Percentiles rank a stretch among this genome's conserved stretches.
Evolutionary conservation across 2,888 invertebrate species (phyloP).

Genomic region (Ischnura elegans): DNA sequence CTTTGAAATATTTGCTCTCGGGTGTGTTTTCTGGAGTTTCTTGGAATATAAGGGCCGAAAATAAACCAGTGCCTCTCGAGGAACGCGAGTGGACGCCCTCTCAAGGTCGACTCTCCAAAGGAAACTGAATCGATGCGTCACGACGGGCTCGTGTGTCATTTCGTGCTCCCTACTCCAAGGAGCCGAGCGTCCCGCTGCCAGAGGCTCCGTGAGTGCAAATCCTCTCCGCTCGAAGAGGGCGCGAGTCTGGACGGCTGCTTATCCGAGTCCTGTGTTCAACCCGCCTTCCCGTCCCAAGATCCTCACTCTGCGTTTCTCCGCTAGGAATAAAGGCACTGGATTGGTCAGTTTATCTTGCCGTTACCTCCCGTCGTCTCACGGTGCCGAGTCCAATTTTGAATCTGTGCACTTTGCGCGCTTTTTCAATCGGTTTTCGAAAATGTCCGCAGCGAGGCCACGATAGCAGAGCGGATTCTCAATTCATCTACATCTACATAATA

Average conservation of each 20-base stretch:
- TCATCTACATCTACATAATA: no score
- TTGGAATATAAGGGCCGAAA: neutral
- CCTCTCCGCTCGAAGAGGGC: neutral
- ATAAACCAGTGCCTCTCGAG: neutral
- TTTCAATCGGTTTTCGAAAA: no score
- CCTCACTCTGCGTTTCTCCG: neutral
- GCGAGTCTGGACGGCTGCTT: no score
- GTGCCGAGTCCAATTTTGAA: neutral
- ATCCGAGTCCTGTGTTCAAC: no score
- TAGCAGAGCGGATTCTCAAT: no score
- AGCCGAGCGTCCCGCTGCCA: neutral
- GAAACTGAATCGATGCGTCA: slow-evolving; percentile 1
- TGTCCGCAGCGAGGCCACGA: no score
- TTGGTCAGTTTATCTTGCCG: neutral
- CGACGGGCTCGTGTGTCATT: neutral
- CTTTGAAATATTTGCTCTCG: neutral
- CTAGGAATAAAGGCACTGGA: neutral
- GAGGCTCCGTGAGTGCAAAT: neutral
- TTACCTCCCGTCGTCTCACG: neutral
- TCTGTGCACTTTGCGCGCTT: neutral
- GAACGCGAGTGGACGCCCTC: neutral
- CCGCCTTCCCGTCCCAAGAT: no score
- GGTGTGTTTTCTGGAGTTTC: no score
- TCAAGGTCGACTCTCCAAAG: neutral
- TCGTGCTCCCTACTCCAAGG: neutral